Evolutionary conservation across 2,888 invertebrate genomes (phyloP), one percentile per base, ranked within the genome.

Genomic region (Caenorhabditis auriculariae): DNA sequence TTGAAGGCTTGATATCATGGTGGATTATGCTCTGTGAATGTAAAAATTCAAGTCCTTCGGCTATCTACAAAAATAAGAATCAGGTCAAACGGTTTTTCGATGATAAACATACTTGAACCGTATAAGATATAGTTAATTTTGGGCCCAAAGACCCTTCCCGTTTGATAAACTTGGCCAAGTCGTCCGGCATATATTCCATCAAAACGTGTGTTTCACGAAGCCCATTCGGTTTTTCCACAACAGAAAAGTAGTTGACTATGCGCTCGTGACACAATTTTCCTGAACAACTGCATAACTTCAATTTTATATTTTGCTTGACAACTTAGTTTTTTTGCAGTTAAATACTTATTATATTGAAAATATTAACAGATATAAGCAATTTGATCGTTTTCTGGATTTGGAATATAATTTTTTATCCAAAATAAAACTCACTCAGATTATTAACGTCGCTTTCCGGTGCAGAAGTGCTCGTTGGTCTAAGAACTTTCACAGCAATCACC

Each of bases 151-250:
- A 39, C 27, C 61, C 64, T 23, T 52, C 38, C 12, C 42, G 49
- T 5, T 58, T 54, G 23, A 69, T 58, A 19, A 58, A 55, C 9
- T 65, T 54, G 35, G 83, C 82, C 26, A n/a, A n/a, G n/a, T n/a
- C n/a, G n/a, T n/a, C n/a, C n/a, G n/a, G 78, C 83, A 85, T 83
- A 64, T 82, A 84, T 71, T 85, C 85, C 83, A 85, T 84, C 68
- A 85, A 84, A 63, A 85, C 84, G 19, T 64, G 62, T 6, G 67
- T 57, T 27, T 64, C 64, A 26, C 62, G 39, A 6, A 27, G 53
- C 2, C 54, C 53, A n/a, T 48, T 47, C 15, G 32, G 27, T 19
- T 57, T 54, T 17, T 62, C 62, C 4, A 62, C 45, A 15, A 62
- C 58, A 32, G 35, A 62, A 50, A 50, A 27, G 38, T 58, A 62